These are phyloP conservation scores for Lasius platythorax DNA, from an alignment of 2,888 invertebrate species.

Conservation along the genomic window DNA sequence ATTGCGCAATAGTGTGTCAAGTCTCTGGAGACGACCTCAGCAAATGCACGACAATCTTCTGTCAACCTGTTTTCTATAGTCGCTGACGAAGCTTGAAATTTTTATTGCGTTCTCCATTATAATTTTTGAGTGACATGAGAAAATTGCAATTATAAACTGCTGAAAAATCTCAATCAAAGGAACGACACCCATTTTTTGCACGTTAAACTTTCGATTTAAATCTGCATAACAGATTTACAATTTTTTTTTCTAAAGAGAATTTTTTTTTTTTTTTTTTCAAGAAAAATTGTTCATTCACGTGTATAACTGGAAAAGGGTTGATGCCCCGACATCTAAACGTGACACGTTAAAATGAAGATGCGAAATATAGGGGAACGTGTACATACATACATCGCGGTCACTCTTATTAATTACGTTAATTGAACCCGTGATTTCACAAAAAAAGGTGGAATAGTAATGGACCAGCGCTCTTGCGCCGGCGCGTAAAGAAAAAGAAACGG, in stretches of 20 bases:
- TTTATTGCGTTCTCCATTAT: neutral
- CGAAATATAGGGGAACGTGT: neutral
- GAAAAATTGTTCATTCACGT: neutral
- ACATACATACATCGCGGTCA: neutral
- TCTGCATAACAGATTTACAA: neutral
- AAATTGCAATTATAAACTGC: neutral
- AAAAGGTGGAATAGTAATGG: neutral
- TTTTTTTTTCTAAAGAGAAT: neutral
- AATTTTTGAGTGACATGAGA: neutral
- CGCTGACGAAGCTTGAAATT: neutral
- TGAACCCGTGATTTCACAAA: neutral
- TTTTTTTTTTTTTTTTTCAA: neutral
- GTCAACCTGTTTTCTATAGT: constrained; percentile 8
- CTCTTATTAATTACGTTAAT: neutral
- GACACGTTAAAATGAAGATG: neutral
- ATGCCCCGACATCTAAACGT: neutral
- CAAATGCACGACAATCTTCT: constrained; percentile 6
- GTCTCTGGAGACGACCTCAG: neutral
- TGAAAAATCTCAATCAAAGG: neutral
- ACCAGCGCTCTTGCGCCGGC: neutral
- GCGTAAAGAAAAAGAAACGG: neutral
- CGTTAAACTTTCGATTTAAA: neutral
- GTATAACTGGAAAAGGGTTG: neutral
- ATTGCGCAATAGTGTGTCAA: neutral
- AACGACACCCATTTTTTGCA: neutral